phyloP scores from a whole-genome alignment of 2,888 invertebrate genomes.

The Amblyjoppa fuscipennis region DNA sequence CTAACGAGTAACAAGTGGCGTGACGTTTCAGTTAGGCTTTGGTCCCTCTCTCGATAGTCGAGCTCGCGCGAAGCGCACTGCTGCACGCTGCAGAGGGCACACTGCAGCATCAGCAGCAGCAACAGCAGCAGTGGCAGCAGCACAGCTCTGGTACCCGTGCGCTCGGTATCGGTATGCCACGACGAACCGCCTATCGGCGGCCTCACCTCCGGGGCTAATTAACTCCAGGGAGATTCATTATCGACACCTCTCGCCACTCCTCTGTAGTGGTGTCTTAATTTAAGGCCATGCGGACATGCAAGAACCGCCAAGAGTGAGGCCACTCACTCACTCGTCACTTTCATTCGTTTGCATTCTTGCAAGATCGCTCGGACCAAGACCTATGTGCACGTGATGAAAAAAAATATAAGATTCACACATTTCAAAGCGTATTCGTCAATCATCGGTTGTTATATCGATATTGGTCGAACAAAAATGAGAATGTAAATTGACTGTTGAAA shows the following conservation, averaged over 20 bases:
- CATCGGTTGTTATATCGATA: background rate
- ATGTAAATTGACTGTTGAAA: background rate
- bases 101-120: background rate
- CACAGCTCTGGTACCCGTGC: constrained; percentile 51
- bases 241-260: constrained; percentile 79
- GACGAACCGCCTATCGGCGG: constrained; percentile 80
- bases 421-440: background rate
- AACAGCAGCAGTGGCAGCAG: constrained; percentile 4
- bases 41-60: constrained; percentile 66
- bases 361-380: constrained; percentile 40
- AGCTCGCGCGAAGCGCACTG: constrained; percentile 32
- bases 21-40: constrained; percentile 83
- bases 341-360: constrained; percentile 51
- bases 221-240: constrained; percentile 82
- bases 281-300: constrained; percentile 64
- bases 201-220: constrained; percentile 81
- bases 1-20: constrained; percentile 82
- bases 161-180: constrained; percentile 81
- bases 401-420: background rate
- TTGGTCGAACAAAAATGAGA: background rate
- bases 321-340: constrained; percentile 55
- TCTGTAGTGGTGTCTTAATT: constrained; percentile 78
- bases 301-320: constrained; percentile 53
- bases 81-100: constrained; percentile 27
- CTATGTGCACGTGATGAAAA: background rate